Conservation (phyloP, 2,113 vertebrate species). For the Carlito syrichta region DNA sequence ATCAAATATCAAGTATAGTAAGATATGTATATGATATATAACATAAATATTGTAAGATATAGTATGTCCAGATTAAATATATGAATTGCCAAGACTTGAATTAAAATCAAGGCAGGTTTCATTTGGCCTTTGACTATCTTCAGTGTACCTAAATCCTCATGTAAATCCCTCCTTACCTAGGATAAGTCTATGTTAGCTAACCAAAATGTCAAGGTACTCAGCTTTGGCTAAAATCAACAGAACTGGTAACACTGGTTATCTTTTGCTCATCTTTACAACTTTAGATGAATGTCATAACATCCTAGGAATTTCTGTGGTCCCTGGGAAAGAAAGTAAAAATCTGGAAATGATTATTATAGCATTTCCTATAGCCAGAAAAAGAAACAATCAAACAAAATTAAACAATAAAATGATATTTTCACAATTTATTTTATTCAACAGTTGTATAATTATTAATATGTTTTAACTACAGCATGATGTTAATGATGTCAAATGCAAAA, state of each 20-base stretch:
- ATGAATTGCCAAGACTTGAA: background rate
- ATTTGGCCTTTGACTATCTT: background rate
- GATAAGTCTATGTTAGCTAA: no score
- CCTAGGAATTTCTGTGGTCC: no score
- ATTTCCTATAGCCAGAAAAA: no score
- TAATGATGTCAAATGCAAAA: constrained; percentile 8
- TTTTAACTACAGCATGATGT: background rate
- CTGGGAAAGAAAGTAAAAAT: no score
- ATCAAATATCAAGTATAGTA: background rate
- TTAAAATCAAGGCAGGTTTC: background rate
- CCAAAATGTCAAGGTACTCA: background rate
- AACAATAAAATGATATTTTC: background rate
- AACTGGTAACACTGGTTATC: background rate
- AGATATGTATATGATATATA: background rate
- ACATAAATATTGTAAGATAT: background rate
- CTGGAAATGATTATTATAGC: no score
- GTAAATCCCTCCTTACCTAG: background rate
- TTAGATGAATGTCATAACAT: background rate
- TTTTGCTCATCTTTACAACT: constrained; percentile 3
- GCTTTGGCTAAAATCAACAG: background rate
- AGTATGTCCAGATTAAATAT: background rate
- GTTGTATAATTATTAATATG: background rate
- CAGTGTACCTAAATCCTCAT: background rate
- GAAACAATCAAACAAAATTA: no score
- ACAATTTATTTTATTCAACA: background rate